Evolutionary conservation across 2,113 vertebrate species (phyloP).

Genomic region (Malurus elegans): DNA sequence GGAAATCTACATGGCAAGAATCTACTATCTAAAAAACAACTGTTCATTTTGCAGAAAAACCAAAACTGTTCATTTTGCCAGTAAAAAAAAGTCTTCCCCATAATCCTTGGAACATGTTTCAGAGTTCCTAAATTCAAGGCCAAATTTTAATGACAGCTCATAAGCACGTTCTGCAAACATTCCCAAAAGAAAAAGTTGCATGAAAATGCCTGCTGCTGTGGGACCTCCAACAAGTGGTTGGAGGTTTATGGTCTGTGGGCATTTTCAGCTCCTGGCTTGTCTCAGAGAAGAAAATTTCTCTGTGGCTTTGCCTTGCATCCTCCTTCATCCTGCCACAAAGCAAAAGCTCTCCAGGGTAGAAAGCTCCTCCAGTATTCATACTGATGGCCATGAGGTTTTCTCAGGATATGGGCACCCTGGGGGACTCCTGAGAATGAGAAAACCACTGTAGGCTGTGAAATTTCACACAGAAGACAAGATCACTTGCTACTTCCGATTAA

Average conservation of each 20-base stretch:
- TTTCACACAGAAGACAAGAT: background rate
- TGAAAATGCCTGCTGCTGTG: background rate
- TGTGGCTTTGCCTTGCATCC: background rate
- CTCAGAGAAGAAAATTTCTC: background rate
- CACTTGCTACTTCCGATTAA: background rate
- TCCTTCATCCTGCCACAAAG: background rate
- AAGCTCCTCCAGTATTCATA: background rate
- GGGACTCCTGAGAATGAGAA: background rate
- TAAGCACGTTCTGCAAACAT: background rate
- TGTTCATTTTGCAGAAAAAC: background rate
- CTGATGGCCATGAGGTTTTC: background rate
- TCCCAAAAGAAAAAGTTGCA: background rate
- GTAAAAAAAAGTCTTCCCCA: background rate
- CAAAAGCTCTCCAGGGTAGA: background rate
- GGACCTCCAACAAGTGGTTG: background rate
- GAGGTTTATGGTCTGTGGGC: background rate
- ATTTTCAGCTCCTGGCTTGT: background rate
- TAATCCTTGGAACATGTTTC: background rate
- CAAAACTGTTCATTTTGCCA: background rate
- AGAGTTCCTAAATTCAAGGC: background rate
- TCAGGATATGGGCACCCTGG: fast-evolving
- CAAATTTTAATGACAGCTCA: background rate
- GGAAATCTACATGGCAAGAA: background rate
- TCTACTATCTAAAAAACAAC: background rate
- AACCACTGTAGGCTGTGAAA: background rate